Conservation (phyloP, 2,113 vertebrate genomes). For the Gallinago jamesoni region DNA sequence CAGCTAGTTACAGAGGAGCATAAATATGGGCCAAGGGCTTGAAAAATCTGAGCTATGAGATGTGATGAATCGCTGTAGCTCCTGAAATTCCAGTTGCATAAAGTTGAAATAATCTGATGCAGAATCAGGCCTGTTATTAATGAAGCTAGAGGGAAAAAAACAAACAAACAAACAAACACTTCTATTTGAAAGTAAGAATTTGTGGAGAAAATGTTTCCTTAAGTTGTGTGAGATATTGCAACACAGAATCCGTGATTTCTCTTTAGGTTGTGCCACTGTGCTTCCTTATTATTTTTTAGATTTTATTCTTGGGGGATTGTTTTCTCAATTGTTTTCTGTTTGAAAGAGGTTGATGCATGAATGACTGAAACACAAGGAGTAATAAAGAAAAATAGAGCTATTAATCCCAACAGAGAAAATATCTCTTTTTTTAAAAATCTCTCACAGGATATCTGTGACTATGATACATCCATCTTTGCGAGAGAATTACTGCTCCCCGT, state of each 20-base stretch:
- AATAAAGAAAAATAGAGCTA: conserved; percentile 54
- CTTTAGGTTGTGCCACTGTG: not conserved
- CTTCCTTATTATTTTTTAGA: not conserved
- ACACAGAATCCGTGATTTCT: not conserved
- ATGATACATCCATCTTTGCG: not conserved
- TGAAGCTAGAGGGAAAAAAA: not conserved
- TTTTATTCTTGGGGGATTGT: not conserved
- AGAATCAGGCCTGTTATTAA: not conserved
- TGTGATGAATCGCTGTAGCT: not conserved
- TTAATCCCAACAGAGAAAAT: conserved; percentile 43
- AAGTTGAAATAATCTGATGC: not conserved
- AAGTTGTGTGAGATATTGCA: not conserved
- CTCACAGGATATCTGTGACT: not conserved
- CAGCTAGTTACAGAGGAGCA: not conserved
- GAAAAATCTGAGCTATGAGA: not conserved
- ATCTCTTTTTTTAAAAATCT: conserved; percentile 20
- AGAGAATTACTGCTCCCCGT: not conserved
- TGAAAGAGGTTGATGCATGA: conserved; percentile 30
- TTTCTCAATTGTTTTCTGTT: conserved; percentile 28
- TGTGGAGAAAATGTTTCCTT: not conserved
- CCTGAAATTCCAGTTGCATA: not conserved
- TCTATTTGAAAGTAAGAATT: not conserved
- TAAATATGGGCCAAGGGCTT: not conserved
- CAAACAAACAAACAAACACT: not conserved
- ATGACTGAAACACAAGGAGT: conserved; percentile 15